Percentiles rank a stretch among this genome's conserved stretches.
Conservation (phyloP, 2,797 vertebrate species). For the Acrossocheilus wenchowensis region DNA sequence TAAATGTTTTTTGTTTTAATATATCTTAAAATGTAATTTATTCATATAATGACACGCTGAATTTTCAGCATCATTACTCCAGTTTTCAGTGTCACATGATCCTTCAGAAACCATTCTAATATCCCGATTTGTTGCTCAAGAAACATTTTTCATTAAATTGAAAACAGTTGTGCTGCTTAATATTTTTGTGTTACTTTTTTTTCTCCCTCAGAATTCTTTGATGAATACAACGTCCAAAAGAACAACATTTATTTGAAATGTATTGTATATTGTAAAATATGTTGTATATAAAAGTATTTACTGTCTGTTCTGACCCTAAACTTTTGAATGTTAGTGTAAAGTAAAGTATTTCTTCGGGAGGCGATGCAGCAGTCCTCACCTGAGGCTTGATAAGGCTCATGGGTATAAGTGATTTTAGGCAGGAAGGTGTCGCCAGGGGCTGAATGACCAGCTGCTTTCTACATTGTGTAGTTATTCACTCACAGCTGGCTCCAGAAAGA, state of each 20-base stretch:
- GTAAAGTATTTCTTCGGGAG: neutral
- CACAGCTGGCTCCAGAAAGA: slow-evolving; percentile 63
- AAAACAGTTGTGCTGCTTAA: too few relatives aligned
- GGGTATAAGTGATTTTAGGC: slow-evolving; percentile 56
- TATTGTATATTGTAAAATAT: neutral
- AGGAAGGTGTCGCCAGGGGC: slow-evolving; percentile 41
- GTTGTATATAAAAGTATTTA: too few relatives aligned
- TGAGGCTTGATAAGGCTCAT: slow-evolving; percentile 69
- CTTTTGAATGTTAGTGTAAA: neutral
- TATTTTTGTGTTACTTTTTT: neutral
- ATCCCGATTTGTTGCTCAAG: neutral
- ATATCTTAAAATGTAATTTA: neutral
- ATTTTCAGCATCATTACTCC: neutral
- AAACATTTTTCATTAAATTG: neutral
- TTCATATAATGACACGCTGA: neutral
- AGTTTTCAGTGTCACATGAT: neutral
- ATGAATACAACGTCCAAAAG: neutral
- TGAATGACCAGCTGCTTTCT: slow-evolving; percentile 41
- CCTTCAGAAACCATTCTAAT: neutral
- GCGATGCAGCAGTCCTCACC: slow-evolving; percentile 66
- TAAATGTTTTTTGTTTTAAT: neutral
- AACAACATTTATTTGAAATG: neutral
- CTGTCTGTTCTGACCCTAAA: neutral
- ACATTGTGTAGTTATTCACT: slow-evolving; percentile 64
- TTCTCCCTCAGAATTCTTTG: neutral